Evolutionary conservation across 2,113 vertebrate genomes (phyloP).

Genomic region (Menura novaehollandiae): DNA sequence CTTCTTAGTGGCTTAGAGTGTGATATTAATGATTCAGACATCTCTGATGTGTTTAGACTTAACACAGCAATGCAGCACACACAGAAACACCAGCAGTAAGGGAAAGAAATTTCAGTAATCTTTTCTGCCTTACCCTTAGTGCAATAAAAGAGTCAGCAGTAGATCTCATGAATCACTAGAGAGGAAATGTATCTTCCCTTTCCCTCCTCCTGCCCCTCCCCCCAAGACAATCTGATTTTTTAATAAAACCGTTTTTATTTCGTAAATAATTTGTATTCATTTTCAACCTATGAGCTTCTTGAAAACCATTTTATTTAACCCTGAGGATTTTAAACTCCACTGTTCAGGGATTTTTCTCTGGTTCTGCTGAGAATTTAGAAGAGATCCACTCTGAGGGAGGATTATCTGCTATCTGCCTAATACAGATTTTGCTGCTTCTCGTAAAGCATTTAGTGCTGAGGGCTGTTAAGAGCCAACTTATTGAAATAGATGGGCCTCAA

Average conservation of each 20-base stretch:
- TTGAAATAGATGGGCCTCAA: neutral
- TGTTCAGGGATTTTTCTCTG: neutral
- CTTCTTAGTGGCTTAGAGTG: neutral
- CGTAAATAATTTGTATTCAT: neutral
- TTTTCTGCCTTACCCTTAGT: neutral
- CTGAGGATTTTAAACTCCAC: neutral
- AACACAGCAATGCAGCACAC: neutral
- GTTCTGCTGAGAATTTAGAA: neutral
- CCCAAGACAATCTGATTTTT: neutral
- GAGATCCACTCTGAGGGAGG: conserved; percentile 9
- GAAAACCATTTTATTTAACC: neutral
- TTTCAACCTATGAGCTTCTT: neutral
- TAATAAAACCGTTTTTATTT: neutral
- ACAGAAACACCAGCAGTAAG: neutral
- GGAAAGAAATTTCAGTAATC: neutral
- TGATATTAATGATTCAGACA: neutral
- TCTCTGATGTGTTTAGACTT: neutral
- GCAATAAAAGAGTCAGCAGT: neutral
- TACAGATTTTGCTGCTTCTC: conserved; percentile 26
- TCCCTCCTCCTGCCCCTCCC: neutral
- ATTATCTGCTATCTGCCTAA: conserved; percentile 51
- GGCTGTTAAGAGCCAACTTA: neutral
- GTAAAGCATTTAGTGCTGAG: neutral
- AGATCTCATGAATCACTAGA: neutral
- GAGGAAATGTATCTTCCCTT: neutral